A percentile compares a stretch with the other conserved stretches of the same genome.
These are phyloP conservation scores for Yoshiicerus persimilis DNA, from an alignment of 1,140 invertebrate species.

Conservation along the genomic window DNA sequence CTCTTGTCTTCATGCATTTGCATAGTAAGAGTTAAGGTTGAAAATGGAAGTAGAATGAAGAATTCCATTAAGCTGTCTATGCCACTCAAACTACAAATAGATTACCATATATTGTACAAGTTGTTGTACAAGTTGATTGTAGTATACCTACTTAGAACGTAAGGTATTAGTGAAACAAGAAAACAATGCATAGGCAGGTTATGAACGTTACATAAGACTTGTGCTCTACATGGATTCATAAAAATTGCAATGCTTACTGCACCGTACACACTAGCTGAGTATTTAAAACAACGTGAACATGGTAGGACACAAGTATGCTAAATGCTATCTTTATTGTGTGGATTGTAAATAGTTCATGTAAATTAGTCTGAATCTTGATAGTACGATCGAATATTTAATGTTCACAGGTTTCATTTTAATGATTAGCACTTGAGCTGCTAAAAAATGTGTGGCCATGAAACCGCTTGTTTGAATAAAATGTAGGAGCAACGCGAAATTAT, in stretches of 20 bases:
- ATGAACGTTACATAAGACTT: background rate
- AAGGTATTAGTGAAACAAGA: background rate
- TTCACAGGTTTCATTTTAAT: background rate
- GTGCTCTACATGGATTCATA: background rate
- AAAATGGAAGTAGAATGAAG: background rate
- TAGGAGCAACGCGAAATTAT: background rate
- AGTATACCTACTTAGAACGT: no score
- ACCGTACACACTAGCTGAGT: background rate
- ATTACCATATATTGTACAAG: no score
- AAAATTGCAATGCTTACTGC: no score
- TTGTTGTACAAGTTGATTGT: no score
- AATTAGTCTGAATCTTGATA: background rate
- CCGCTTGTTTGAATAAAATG: background rate
- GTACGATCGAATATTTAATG: background rate
- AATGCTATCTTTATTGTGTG: background rate
- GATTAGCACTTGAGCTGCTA: background rate
- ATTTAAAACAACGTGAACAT: background rate
- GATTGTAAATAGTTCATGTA: background rate
- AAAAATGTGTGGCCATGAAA: background rate
- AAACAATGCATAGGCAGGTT: background rate
- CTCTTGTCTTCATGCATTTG: background rate
- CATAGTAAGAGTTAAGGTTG: background rate
- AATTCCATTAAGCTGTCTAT: background rate
- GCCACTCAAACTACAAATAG: no score
- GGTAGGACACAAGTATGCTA: background rate